Evolutionary conservation across 2,888 invertebrate species (phyloP).

Genomic region (Megastigmus dorsalis): DNA sequence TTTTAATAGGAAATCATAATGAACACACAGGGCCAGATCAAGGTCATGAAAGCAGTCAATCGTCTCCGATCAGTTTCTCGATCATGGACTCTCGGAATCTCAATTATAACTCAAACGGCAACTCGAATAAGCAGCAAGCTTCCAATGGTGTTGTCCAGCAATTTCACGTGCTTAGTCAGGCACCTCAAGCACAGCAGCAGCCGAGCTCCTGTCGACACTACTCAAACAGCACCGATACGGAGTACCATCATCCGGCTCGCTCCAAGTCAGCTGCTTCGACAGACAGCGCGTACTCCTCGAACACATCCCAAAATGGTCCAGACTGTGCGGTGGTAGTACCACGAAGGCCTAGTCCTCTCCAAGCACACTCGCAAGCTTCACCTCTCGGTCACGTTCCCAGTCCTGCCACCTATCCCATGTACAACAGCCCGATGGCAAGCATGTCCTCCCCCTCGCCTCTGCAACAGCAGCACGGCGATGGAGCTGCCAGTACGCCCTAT

Average conservation of each 20-base stretch:
- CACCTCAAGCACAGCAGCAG: slow-evolving; percentile 56
- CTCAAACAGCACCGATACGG: slow-evolving; percentile 79
- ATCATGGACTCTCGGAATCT: slow-evolving; percentile 83
- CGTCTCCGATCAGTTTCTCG: slow-evolving; percentile 85
- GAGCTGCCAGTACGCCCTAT: slow-evolving; percentile 62
- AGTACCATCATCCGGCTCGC: slow-evolving; percentile 77
- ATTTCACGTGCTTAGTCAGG: slow-evolving; percentile 67
- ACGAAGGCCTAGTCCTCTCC: slow-evolving; percentile 82
- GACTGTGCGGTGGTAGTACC: slow-evolving; percentile 80
- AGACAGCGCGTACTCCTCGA: slow-evolving; percentile 80
- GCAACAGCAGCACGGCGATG: slow-evolving; percentile 78
- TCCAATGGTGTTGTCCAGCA: slow-evolving; percentile 61
- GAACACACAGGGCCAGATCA: slow-evolving; percentile 34
- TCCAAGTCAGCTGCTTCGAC: slow-evolving; percentile 80
- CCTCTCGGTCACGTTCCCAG: slow-evolving; percentile 85
- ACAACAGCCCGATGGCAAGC: slow-evolving; percentile 86
- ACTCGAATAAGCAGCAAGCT: slow-evolving; percentile 62
- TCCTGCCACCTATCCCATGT: slow-evolving; percentile 88
- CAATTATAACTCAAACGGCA: slow-evolving; percentile 78
- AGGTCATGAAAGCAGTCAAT: slow-evolving; percentile 78
- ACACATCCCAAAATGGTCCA: slow-evolving; percentile 79
- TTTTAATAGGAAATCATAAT: slow-evolving; percentile 32
- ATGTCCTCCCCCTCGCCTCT: slow-evolving; percentile 81
- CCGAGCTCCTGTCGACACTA: slow-evolving; percentile 78
- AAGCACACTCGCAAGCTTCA: slow-evolving; percentile 83